phyloP scores from a whole-genome alignment of 1,140 invertebrate species.

The Polypedilum pembai region DNA sequence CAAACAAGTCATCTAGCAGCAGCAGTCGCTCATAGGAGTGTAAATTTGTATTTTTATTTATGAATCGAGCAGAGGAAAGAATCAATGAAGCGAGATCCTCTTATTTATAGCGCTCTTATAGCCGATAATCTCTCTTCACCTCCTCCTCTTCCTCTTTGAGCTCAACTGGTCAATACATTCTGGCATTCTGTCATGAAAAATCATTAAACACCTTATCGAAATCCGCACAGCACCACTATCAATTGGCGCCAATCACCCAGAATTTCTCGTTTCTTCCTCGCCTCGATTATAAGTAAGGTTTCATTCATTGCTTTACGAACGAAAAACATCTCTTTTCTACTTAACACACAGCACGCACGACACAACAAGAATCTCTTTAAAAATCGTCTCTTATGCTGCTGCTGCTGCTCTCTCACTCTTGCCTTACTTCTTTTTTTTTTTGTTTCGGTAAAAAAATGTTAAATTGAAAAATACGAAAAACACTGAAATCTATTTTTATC shows the following conservation, averaged over 20 bases:
- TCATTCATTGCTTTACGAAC: slow-evolving; percentile 10
- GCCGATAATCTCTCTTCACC: background rate
- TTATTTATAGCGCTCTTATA: background rate
- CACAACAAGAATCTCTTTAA: slow-evolving; percentile 17
- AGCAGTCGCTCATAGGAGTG: too few species aligned
- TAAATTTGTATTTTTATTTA: too few species aligned
- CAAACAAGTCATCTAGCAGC: background rate
- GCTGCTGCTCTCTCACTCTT: background rate
- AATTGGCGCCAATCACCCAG: slow-evolving; percentile 7
- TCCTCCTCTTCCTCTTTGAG: background rate
- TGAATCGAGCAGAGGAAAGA: background rate
- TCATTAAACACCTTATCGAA: slow-evolving; percentile 18
- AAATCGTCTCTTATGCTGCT: background rate
- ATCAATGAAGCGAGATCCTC: slow-evolving; percentile 16
- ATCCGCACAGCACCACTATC: background rate
- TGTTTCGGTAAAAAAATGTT: slow-evolving; percentile 16
- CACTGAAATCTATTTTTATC: slow-evolving; percentile 7
- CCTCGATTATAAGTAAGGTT: background rate
- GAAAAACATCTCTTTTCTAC: background rate
- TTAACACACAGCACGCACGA: slow-evolving; percentile 16
- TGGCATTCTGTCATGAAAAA: background rate
- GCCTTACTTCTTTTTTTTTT: slow-evolving; percentile 12
- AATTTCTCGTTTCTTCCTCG: slow-evolving; percentile 5
- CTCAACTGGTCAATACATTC: background rate
- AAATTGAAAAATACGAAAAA: slow-evolving; percentile 20